Conservation (phyloP, 2,113 vertebrate species). For the Apaloderma vittatum region DNA sequence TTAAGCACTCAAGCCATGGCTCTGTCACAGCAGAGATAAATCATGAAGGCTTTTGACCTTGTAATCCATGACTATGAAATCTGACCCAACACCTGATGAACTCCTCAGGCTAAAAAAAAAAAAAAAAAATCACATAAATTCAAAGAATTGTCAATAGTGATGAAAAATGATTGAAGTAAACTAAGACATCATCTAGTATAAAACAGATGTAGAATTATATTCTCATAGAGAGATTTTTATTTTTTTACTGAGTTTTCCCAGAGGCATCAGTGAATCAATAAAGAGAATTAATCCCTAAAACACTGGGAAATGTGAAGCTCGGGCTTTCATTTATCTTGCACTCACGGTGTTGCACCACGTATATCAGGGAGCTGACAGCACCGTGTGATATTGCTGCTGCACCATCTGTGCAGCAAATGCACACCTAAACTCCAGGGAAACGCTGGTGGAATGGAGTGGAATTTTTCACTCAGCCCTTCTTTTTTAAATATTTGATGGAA, state of each 20-base stretch:
- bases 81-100: background rate
- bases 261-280: conserved; percentile 26
- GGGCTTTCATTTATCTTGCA: conserved; percentile 60
- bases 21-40: background rate
- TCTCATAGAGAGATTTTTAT: background rate
- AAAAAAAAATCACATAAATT: background rate
- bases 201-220: conserved; percentile 21
- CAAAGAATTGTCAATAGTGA: background rate
- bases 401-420: conserved; percentile 77
- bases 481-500: background rate
- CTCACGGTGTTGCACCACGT: conserved; percentile 36
- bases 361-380: conserved; percentile 67
- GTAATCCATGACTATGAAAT: background rate
- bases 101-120: background rate
- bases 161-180: conserved; percentile 1
- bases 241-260: background rate
- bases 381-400: conserved; percentile 67
- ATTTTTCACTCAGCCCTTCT: conserved; percentile 47
- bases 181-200: background rate
- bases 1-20: background rate
- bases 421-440: conserved; percentile 66
- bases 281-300: conserved; percentile 73
- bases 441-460: conserved; percentile 22
- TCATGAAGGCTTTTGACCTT: background rate
- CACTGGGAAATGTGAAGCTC: conserved; percentile 46